Conservation (phyloP, 2,888 invertebrate genomes). For the Nomada ferruginata region DNA sequence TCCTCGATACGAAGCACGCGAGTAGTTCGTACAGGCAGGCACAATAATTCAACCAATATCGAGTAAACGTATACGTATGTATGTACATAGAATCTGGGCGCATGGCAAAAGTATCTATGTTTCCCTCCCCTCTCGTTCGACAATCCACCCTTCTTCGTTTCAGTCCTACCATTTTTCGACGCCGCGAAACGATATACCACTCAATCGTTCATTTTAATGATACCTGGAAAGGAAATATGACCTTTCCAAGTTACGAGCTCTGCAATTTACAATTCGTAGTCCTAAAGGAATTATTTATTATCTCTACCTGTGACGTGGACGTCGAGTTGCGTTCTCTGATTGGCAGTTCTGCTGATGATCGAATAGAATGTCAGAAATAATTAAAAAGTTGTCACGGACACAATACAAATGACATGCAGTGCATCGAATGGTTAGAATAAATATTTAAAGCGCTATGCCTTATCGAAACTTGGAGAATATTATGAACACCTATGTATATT, state of each 20-base stretch:
- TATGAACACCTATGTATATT: no score
- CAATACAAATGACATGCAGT: no score
- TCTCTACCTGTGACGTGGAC: background rate
- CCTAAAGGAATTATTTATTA: slow-evolving; percentile 42
- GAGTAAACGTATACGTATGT: slow-evolving; percentile 19
- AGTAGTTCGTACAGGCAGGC: slow-evolving; percentile 63
- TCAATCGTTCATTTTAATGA: slow-evolving; percentile 55
- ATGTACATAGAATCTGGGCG: background rate
- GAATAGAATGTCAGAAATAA: no score
- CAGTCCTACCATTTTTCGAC: slow-evolving; percentile 17
- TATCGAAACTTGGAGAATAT: no score
- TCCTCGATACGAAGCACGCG: slow-evolving; percentile 68
- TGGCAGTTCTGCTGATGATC: background rate
- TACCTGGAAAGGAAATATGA: slow-evolving; percentile 29
- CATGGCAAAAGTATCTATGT: no score
- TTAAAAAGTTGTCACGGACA: no score
- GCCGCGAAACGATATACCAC: slow-evolving; percentile 40
- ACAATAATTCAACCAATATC: slow-evolving; percentile 68
- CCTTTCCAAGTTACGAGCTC: slow-evolving; percentile 30
- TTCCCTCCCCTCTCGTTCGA: background rate
- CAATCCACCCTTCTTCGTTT: background rate
- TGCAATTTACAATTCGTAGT: slow-evolving; percentile 44
- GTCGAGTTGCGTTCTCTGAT: background rate
- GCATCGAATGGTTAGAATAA: no score
- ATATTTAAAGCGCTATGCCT: no score